Percentiles rank a stretch among this genome's conserved stretches.
Conservation (phyloP, 2,797 vertebrate species). For the Eulemur albifrons region DNA sequence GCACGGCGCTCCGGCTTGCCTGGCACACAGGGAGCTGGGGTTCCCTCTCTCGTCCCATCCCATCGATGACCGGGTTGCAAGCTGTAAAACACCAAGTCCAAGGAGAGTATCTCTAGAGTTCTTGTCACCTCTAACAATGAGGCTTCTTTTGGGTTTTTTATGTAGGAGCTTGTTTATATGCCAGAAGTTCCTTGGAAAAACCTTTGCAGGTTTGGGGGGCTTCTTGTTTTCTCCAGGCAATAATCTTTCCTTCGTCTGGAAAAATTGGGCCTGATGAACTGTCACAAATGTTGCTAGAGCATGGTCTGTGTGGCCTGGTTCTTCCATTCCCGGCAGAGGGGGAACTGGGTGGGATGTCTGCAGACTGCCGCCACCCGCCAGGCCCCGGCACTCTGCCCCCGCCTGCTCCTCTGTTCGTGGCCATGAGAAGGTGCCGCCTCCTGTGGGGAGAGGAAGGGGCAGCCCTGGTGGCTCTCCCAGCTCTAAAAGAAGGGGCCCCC, state of each 20-base stretch:
- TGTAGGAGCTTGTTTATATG: neutral
- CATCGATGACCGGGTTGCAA: neutral
- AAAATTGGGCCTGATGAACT: no score
- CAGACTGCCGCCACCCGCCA: rapidly evolving
- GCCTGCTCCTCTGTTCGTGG: neutral
- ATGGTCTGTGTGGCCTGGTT: neutral
- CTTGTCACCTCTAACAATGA: neutral
- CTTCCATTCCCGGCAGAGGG: neutral
- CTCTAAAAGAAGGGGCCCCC: neutral
- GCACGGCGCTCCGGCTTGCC: neutral
- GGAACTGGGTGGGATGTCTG: neutral
- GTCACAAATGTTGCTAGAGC: neutral
- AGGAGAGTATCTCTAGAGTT: neutral
- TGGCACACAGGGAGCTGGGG: no score
- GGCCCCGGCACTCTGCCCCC: rapidly evolving
- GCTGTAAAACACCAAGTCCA: neutral
- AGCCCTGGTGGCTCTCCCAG: neutral
- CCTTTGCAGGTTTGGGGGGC: neutral
- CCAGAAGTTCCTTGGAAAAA: neutral
- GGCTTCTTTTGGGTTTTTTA: neutral
- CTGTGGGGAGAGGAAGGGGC: neutral
- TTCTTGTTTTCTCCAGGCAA: neutral
- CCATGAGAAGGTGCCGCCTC: neutral
- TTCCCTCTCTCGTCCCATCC: neutral
- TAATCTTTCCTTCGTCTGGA: neutral